Evolutionary conservation across 2,113 vertebrate species (phyloP).

Genomic region (Istiophorus platypterus): DNA sequence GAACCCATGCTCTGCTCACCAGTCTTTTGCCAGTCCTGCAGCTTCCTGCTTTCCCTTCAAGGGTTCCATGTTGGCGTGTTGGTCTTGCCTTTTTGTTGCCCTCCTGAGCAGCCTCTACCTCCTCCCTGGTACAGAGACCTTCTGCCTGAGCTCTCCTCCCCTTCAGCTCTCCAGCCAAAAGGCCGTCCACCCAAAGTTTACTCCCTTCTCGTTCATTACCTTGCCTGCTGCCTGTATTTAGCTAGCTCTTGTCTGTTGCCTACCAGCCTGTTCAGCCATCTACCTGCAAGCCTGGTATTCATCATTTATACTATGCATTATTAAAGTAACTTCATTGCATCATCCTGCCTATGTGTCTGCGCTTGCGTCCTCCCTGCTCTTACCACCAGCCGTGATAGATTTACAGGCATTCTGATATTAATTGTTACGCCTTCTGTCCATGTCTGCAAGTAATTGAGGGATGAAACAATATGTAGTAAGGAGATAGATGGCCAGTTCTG

Average conservation of each 20-base stretch:
- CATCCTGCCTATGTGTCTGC: neutral
- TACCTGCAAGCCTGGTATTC: neutral
- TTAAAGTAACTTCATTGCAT: neutral
- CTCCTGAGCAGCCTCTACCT: no score
- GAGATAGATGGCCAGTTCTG: neutral
- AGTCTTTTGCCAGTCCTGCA: no score
- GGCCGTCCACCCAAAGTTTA: neutral
- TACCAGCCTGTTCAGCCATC: no score
- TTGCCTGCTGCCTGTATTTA: neutral
- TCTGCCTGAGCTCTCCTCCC: no score
- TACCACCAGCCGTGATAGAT: neutral
- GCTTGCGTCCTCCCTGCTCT: neutral
- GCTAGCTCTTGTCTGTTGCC: neutral
- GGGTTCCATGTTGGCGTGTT: no score
- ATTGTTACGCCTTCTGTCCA: neutral
- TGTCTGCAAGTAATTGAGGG: neutral
- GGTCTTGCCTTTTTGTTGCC: no score
- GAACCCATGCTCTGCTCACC: no score
- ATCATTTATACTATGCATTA: neutral
- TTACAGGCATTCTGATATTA: slow-evolving; percentile 1
- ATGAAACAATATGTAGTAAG: neutral
- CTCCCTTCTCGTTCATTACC: neutral
- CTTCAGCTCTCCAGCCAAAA: neutral
- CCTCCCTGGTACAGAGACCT: no score
- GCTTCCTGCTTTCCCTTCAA: no score